Conservation (phyloP, 2,113 vertebrate genomes). For the Sialia sialis region DNA sequence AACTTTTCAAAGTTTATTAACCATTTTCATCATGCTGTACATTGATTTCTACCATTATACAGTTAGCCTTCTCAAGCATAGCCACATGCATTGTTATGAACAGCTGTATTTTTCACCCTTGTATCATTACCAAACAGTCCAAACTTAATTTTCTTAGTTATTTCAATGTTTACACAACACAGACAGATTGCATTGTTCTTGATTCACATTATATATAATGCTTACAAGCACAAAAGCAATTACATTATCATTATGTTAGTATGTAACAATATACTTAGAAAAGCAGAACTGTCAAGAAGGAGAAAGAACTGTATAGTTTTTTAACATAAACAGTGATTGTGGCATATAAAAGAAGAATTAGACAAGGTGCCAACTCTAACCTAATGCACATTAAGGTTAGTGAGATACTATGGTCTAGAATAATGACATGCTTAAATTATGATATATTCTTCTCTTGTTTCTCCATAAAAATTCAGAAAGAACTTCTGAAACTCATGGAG, state of each 20-base stretch:
- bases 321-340: not conserved
- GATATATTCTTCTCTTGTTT: constrained; percentile 24
- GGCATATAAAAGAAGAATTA: not conserved
- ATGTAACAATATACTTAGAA: not conserved
- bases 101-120: not conserved
- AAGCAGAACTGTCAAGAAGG: not conserved
- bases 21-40: not conserved
- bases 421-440: not conserved
- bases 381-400: not conserved
- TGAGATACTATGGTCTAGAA: constrained; percentile 1
- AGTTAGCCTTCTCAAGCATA: not conserved
- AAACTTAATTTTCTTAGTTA: constrained; percentile 1
- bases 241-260: constrained; percentile 10
- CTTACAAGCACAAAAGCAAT: constrained; percentile 7
- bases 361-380: not conserved
- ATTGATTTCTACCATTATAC: not conserved
- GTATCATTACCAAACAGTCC: not conserved
- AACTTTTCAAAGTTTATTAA: constrained; percentile 48
- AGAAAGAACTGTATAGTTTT: not conserved
- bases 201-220: not conserved
- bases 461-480: constrained; percentile 2
- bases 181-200: not conserved
- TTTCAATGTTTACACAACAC: constrained; percentile 5
- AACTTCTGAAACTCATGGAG: not conserved
- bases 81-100: not conserved